Conservation (phyloP, 1,140 invertebrate genomes). For the Penaeus chinensis region DNA sequence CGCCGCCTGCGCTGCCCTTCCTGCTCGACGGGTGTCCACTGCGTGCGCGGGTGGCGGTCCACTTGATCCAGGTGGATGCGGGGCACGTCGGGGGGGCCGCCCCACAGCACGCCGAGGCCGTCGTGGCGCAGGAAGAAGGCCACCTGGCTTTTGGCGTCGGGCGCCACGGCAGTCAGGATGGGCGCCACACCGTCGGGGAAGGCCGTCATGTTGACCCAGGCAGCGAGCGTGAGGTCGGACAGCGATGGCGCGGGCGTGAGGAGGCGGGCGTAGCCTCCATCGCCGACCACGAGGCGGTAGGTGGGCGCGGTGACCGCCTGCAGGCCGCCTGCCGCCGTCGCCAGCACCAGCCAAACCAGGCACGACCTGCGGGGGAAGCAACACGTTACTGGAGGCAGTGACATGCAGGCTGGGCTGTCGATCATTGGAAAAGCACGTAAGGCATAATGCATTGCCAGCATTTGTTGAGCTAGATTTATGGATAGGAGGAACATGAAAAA, state of each 20-base stretch:
- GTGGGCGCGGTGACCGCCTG: not conserved
- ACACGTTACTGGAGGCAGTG: too few relatives aligned
- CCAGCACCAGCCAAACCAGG: constrained; percentile 2
- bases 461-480: too few relatives aligned
- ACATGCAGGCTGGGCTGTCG: too few relatives aligned
- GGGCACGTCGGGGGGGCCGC: constrained; percentile 36
- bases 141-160: constrained; percentile 55
- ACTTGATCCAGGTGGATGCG: constrained; percentile 37
- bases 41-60: constrained; percentile 56
- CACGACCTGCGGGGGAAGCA: not conserved
- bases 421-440: too few relatives aligned
- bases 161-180: constrained; percentile 52
- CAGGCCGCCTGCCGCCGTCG: not conserved
- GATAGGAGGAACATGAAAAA: too few relatives aligned
- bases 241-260: constrained; percentile 41
- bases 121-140: constrained; percentile 63
- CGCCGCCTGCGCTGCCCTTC: not conserved
- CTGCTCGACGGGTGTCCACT: constrained; percentile 1
- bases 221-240: constrained; percentile 53
- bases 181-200: constrained; percentile 61
- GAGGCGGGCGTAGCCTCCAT: constrained; percentile 58
- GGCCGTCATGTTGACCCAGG: constrained; percentile 62
- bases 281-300: constrained; percentile 52
- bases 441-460: too few relatives aligned
- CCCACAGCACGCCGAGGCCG: constrained; percentile 62